Evolutionary conservation across 1,140 invertebrate species (phyloP), one percentile per base, ranked within the genome.

Genomic region (Pinna nobilis): DNA sequence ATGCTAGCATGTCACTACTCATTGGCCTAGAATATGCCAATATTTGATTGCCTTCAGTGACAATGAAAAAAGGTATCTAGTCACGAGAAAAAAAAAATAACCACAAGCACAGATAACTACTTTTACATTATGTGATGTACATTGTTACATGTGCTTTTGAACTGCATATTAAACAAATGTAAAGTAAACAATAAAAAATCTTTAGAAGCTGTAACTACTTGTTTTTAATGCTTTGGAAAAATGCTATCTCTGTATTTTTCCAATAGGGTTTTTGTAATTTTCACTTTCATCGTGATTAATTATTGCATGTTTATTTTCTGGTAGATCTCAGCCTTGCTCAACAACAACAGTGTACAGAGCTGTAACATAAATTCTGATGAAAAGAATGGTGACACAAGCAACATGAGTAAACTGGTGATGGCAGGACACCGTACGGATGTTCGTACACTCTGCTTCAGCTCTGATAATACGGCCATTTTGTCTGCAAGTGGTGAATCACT

Each of bases 341-440:
- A 83, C 23, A 90, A 89, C 74, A 92, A 92, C 77, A 84, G 84
- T 20, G 68, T 92, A 18, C 85, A 89, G 64, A 71, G 76, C 15
- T 86, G 82, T 66, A 90, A 90, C 7, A 90, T 92, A 91, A 44
- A 90, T 25, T 82, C 91, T 0, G 82, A 84, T 15, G 83, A 91
- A 20, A 85, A 87, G 53, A 77, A 86, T 20, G 84, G 87, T 50
- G 92, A 94, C 86, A 82, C 91, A 70, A 90, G 90, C 57, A 85
- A 88, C 69, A 72, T 92, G 1, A 88, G 91, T 61, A 90, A 90
- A 39, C 89, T 95, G 1, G 90, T 88, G 7, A 87, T 91, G 47
- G 90, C 92, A 37, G 97, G 97, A 1, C 98, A 99, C 90, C 93
- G 95, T 51, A 94, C 94, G 55, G 95, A 99, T 88, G 94, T 98